A percentile compares a stretch with the other conserved stretches of the same genome.
Evolutionary conservation across 1,140 invertebrate genomes (phyloP).

Genomic region (Papilio polytes): DNA sequence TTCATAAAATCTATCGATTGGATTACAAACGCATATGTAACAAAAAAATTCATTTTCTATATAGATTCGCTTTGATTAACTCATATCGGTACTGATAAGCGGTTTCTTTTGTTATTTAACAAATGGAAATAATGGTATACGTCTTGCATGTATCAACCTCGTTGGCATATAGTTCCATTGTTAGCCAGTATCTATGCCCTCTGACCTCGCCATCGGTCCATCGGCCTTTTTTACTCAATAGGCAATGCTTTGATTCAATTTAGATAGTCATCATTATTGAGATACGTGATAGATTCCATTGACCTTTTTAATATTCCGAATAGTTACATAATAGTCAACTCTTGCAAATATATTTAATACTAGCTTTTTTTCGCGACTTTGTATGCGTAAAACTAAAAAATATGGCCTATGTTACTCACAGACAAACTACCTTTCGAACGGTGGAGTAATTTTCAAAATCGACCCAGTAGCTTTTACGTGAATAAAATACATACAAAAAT

Average conservation of each 20-base stretch:
- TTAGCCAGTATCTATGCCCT: slow-evolving; percentile 11
- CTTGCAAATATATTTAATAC: not conserved
- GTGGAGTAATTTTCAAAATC: no score
- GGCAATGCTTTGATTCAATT: slow-evolving; percentile 9
- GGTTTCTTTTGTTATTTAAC: not conserved
- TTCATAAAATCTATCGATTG: no score
- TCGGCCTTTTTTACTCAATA: slow-evolving; percentile 18
- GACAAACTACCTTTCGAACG: no score
- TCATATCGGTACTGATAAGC: not conserved
- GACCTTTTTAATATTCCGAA: not conserved
- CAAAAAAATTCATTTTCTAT: not conserved
- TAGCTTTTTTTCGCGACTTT: no score
- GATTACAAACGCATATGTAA: no score
- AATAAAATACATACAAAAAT: no score
- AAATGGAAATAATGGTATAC: not conserved
- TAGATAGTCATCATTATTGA: slow-evolving; percentile 18
- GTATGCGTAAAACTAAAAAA: no score
- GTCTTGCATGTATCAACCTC: not conserved
- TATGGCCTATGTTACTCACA: no score
- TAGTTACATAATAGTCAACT: not conserved
- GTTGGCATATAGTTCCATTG: slow-evolving; percentile 8
- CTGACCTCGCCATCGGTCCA: slow-evolving; percentile 17
- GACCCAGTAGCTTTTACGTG: no score
- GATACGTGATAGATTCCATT: not conserved
- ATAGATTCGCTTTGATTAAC: not conserved